Evolutionary conservation across 1,140 invertebrate genomes (phyloP).

Genomic region (Drosophila ogumai): DNA sequence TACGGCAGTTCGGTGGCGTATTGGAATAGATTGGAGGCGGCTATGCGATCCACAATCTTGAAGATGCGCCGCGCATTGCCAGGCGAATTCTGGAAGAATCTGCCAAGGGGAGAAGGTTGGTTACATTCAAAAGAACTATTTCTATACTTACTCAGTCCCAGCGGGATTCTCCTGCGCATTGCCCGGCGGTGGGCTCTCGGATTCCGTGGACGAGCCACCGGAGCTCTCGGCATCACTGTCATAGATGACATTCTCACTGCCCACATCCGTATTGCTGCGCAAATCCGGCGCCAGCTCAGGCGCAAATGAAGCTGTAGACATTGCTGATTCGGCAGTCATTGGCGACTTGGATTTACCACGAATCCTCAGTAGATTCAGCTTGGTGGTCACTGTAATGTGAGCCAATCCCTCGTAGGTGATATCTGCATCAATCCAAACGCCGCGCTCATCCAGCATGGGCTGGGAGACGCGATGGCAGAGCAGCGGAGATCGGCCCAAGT

Average conservation of each 20-base stretch:
- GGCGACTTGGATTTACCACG: constrained; percentile 60
- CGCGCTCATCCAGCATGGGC: constrained; percentile 93
- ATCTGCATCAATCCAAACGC: constrained; percentile 97
- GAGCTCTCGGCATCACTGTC: constrained; percentile 96
- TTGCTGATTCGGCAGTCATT: constrained; percentile 5
- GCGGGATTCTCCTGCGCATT: constrained; percentile 39
- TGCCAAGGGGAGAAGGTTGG: not conserved
- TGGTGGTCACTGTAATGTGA: constrained; percentile 96
- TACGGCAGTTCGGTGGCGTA: constrained; percentile 90
- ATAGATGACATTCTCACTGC: constrained; percentile 87
- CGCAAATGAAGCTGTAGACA: not conserved
- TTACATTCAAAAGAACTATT: not conserved
- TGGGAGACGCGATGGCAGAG: constrained; percentile 90
- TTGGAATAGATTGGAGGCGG: constrained; percentile 94
- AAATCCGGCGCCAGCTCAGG: constrained; percentile 27
- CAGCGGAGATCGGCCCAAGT: constrained; percentile 91
- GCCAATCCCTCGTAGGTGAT: constrained; percentile 95
- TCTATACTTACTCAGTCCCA: constrained; percentile 51
- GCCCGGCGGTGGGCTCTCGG: constrained; percentile 86
- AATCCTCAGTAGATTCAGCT: constrained; percentile 97
- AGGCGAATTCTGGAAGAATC: constrained; percentile 75
- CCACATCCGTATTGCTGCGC: constrained; percentile 18
- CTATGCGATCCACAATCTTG: constrained; percentile 95
- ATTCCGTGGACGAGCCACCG: constrained; percentile 95
- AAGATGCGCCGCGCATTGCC: constrained; percentile 87